Evolutionary conservation across 2,888 invertebrate species (phyloP).

Genomic region (Ichneumoninae sp.): DNA sequence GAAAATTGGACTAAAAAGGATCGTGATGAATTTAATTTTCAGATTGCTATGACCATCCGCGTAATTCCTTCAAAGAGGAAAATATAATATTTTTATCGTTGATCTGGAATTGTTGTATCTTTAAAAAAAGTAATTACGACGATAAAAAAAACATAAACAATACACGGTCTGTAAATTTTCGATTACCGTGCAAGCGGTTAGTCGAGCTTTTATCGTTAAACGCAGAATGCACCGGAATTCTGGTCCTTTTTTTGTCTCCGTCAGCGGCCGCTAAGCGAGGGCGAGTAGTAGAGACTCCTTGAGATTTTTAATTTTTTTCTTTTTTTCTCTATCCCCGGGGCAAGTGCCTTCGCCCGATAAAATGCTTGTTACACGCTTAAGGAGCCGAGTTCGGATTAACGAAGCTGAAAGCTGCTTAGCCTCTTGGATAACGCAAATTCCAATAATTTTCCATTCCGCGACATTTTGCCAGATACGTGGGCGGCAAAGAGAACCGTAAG

Average conservation of each 20-base stretch:
- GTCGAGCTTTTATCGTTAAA: slow-evolving; percentile 21
- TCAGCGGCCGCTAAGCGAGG: neutral
- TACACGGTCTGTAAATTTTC: neutral
- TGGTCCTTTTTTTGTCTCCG: neutral
- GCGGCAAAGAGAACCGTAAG: neutral
- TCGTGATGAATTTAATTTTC: no score
- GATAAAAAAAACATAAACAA: neutral
- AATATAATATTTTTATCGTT: neutral
- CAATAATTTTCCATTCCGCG: slow-evolving; percentile 30
- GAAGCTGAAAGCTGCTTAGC: slow-evolving; percentile 40
- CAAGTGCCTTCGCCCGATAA: slow-evolving; percentile 13
- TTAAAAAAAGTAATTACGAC: neutral
- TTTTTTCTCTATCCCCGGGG: neutral
- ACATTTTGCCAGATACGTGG: neutral
- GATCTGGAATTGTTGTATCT: neutral
- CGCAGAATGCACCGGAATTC: neutral
- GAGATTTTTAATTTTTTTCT: neutral
- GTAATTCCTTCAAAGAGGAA: no score
- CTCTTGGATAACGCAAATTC: slow-evolving; percentile 40
- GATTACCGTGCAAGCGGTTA: slow-evolving; percentile 5
- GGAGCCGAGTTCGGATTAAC: slow-evolving; percentile 37
- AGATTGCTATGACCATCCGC: no score
- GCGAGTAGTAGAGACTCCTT: slow-evolving; percentile 2
- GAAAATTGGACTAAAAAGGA: neutral
- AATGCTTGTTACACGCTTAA: slow-evolving; percentile 34